Evolutionary conservation across 2,888 invertebrate genomes (phyloP).

Genomic region (Prenolepis imparis): DNA sequence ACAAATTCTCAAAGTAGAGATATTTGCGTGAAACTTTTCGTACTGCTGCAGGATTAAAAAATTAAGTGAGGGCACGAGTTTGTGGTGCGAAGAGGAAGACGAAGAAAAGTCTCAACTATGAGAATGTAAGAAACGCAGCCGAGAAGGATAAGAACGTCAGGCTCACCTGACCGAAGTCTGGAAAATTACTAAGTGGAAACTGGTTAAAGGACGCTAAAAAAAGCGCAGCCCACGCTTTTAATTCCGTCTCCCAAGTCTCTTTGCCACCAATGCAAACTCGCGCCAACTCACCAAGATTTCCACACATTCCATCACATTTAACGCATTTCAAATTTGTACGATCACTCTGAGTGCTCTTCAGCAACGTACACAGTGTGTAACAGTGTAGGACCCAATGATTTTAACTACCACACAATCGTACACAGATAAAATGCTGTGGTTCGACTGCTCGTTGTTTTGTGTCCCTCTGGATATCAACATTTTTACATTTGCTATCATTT

Average conservation of each 20-base stretch:
- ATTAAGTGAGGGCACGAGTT: background rate
- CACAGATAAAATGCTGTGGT: too few relatives aligned
- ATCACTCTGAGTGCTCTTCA: too few relatives aligned
- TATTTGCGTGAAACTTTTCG: background rate
- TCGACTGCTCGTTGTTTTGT: too few relatives aligned
- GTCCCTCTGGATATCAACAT: too few relatives aligned
- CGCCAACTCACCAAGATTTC: slow-evolving; percentile 43
- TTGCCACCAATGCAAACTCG: slow-evolving; percentile 69
- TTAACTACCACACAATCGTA: too few relatives aligned
- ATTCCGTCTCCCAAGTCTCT: slow-evolving; percentile 65
- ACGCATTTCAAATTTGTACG: slow-evolving; percentile 1
- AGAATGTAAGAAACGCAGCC: background rate
- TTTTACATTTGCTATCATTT: too few relatives aligned
- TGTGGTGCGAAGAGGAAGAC: background rate
- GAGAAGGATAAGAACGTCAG: slow-evolving; percentile 11
- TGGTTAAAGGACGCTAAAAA: slow-evolving; percentile 70
- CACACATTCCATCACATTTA: slow-evolving; percentile 33
- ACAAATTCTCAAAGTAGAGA: background rate
- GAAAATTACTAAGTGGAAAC: slow-evolving; percentile 61
- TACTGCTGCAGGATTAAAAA: background rate
- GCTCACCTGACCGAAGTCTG: slow-evolving; percentile 42
- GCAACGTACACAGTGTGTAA: too few relatives aligned
- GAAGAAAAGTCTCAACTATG: background rate
- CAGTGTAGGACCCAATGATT: too few relatives aligned
- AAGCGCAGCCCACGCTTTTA: slow-evolving; percentile 72